Conservation (phyloP, 2,888 invertebrate genomes). For the Ennomos erosarius region DNA sequence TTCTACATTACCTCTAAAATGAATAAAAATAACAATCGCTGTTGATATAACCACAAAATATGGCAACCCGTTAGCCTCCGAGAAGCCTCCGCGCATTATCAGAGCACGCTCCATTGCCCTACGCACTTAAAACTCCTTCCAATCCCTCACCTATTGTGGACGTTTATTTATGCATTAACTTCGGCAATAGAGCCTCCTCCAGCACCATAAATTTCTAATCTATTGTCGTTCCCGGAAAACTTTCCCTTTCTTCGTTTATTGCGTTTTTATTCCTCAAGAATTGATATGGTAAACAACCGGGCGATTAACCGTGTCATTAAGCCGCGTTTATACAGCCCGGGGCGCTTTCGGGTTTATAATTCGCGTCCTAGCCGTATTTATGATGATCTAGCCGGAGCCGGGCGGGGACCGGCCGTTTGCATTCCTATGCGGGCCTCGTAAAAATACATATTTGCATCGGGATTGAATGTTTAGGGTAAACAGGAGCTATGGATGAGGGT, state of each 20-base stretch:
- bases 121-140: conserved; percentile 30
- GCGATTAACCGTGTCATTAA: conserved; percentile 65
- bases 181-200: conserved; percentile 73
- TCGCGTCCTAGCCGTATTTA: conserved; percentile 44
- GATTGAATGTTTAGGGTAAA: conserved; percentile 58
- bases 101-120: conserved; percentile 21
- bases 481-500: conserved; percentile 25
- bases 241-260: conserved; percentile 53
- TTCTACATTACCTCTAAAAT: background rate
- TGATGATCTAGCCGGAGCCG: conserved; percentile 40
- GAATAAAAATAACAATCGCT: too few relatives aligned
- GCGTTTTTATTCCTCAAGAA: conserved; percentile 55
- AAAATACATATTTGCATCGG: conserved; percentile 57
- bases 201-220: conserved; percentile 57
- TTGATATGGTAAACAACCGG: conserved; percentile 65
- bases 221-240: conserved; percentile 55
- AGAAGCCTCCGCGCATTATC: conserved; percentile 16
- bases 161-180: conserved; percentile 82
- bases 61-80: conserved; percentile 1
- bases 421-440: conserved; percentile 50
- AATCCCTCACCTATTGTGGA: conserved; percentile 68
- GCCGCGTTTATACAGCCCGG: conserved; percentile 43
- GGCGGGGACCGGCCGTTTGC: conserved; percentile 42
- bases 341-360: conserved; percentile 45
- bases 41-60: background rate